phyloP scores from a whole-genome alignment of 2,113 vertebrate species.

The Perca flavescens region DNA sequence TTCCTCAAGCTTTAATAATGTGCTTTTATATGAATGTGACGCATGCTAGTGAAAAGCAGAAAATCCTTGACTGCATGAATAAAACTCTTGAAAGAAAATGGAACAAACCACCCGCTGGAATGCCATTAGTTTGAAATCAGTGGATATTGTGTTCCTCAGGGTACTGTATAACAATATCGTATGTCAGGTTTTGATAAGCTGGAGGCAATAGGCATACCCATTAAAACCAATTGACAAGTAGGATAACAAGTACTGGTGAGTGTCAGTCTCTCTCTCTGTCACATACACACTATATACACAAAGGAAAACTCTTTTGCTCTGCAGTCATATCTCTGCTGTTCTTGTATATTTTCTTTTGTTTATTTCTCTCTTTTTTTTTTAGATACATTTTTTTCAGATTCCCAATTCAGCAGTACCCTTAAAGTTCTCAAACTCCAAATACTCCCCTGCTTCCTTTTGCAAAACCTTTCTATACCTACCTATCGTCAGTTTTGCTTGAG shows the following conservation, averaged over 20 bases:
- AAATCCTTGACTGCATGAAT: constrained; percentile 43
- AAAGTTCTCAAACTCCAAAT: constrained; percentile 45
- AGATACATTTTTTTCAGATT: constrained; percentile 14
- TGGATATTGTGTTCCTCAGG: constrained; percentile 41
- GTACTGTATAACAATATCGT: constrained; percentile 48
- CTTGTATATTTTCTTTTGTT: constrained; percentile 24
- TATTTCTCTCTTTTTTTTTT: not conserved
- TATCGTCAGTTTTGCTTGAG: constrained; percentile 10
- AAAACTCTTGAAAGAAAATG: constrained; percentile 42
- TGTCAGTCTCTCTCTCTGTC: constrained; percentile 33
- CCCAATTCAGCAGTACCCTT: constrained; percentile 10
- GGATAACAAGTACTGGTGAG: constrained; percentile 30
- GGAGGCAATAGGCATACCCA: constrained; percentile 42
- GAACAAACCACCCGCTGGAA: constrained; percentile 43
- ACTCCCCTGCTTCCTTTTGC: constrained; percentile 10
- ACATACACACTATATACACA: constrained; percentile 11
- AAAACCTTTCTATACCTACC: constrained; percentile 30
- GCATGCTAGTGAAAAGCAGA: constrained; percentile 13
- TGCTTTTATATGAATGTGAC: constrained; percentile 32
- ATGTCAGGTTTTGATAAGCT: constrained; percentile 67
- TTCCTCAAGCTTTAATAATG: constrained; percentile 21
- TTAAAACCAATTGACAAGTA: constrained; percentile 67
- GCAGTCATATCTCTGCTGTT: constrained; percentile 2
- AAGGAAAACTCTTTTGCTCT: constrained; percentile 23
- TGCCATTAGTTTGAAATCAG: constrained; percentile 61